Percentiles rank a stretch among this genome's conserved stretches.
These are phyloP conservation scores for Mesaphorura yosii DNA, from an alignment of 1,140 invertebrate genomes.

Conservation along the genomic window DNA sequence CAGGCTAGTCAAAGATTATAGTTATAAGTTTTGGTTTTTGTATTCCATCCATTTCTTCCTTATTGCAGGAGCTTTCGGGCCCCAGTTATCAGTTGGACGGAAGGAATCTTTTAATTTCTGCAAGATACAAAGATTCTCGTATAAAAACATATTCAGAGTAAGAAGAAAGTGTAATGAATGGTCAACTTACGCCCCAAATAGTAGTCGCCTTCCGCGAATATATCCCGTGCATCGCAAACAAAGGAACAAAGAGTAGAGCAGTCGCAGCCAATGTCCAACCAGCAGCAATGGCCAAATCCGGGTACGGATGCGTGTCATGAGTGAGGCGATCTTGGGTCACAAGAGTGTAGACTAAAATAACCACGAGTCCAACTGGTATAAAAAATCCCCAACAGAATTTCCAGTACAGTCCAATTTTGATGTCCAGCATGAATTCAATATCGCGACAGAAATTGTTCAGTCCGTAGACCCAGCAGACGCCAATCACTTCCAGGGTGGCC, in stretches of 20 bases:
- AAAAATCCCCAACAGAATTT: conserved; percentile 61
- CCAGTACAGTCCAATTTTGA: conserved; percentile 60
- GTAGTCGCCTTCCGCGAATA: conserved; percentile 23
- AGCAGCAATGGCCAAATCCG: conserved; percentile 33
- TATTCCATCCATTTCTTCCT: conserved; percentile 42
- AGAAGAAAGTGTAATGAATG: background rate
- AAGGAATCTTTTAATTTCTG: conserved; percentile 44
- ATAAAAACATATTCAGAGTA: background rate
- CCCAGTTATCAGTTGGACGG: conserved; percentile 45
- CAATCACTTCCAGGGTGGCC: conserved; percentile 34
- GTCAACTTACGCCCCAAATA: conserved; percentile 27
- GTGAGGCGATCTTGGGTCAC: conserved; percentile 45
- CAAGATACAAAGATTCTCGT: conserved; percentile 14
- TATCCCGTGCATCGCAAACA: conserved; percentile 40
- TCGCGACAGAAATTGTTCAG: conserved; percentile 59
- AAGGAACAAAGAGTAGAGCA: conserved; percentile 45
- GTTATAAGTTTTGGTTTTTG: too few species aligned
- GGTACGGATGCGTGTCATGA: too few species aligned
- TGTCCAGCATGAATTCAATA: conserved; percentile 64
- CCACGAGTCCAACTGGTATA: conserved; percentile 47
- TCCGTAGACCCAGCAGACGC: conserved; percentile 39
- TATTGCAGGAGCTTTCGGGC: conserved; percentile 42
- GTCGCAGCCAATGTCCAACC: conserved; percentile 44
- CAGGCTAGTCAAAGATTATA: too few species aligned
- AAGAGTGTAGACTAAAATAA: conserved; percentile 52